Percentiles rank a stretch among this genome's conserved stretches.
phyloP scores from a whole-genome alignment of 2,113 vertebrate species.

The Scopus umbretta region DNA sequence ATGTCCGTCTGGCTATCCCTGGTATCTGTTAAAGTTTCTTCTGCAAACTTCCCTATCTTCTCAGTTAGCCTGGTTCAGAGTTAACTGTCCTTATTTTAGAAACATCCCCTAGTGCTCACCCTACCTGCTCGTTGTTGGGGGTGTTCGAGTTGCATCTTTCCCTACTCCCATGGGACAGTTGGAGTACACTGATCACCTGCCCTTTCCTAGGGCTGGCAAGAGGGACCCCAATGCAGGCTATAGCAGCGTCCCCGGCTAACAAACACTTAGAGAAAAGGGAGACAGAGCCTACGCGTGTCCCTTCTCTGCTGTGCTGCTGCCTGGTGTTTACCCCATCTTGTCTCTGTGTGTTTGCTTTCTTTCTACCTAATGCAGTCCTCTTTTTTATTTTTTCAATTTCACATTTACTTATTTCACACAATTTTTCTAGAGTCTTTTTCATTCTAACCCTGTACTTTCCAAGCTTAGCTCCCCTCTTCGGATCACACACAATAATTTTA shows the following conservation, averaged over 20 bases:
- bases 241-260: not conserved
- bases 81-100: not conserved
- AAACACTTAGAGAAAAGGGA: not conserved
- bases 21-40: not conserved
- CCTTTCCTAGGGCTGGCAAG: not conserved
- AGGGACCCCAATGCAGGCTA: not conserved
- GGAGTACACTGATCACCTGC: not conserved
- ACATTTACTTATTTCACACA: not conserved
- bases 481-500: not conserved
- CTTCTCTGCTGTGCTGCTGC: not conserved
- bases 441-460: not conserved
- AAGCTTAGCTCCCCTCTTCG: not conserved
- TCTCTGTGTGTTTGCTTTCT: not conserved
- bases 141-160: not conserved
- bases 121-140: not conserved
- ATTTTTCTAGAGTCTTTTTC: not conserved
- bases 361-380: not conserved
- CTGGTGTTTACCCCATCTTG: rapidly evolving
- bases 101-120: not conserved
- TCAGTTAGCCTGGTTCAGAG: not conserved
- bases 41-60: not conserved
- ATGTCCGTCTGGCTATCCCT: not conserved
- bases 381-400: not conserved
- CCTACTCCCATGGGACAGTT: not conserved
- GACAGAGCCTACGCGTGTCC: not conserved